phyloP scores from a whole-genome alignment of 1,140 invertebrate species.

The Cyrtorhinus lividipennis region DNA sequence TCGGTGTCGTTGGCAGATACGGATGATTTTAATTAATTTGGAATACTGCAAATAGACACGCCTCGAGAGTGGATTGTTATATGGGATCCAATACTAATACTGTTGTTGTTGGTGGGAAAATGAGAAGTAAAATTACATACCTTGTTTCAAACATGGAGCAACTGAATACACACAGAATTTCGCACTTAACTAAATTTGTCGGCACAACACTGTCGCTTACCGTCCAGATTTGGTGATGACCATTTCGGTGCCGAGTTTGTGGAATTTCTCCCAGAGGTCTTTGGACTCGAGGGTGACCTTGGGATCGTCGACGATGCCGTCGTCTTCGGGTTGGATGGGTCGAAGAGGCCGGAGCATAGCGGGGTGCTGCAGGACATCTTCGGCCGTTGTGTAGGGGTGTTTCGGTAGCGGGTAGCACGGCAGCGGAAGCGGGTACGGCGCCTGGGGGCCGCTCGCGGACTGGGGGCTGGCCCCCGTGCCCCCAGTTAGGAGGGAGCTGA shows the following conservation, averaged over 20 bases:
- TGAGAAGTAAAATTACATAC: background rate
- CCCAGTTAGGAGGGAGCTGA: conserved; percentile 70
- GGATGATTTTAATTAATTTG: no score
- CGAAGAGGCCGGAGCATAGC: conserved; percentile 52
- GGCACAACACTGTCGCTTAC: conserved; percentile 48
- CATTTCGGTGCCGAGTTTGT: conserved; percentile 97
- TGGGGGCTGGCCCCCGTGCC: conserved; percentile 34
- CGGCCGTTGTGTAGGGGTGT: conserved; percentile 48
- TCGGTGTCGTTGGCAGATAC: no score
- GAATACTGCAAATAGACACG: no score
- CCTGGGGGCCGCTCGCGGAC: conserved; percentile 29
- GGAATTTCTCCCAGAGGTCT: conserved; percentile 97
- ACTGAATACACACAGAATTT: background rate
- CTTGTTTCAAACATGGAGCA: background rate
- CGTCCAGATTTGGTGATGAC: conserved; percentile 99
- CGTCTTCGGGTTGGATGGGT: conserved; percentile 75
- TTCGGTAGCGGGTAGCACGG: conserved; percentile 29
- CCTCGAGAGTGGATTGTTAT: no score
- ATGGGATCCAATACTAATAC: no score
- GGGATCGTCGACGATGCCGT: conserved; percentile 89
- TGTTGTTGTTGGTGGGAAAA: background rate
- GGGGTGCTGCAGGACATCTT: conserved; percentile 56
- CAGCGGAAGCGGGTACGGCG: conserved; percentile 21
- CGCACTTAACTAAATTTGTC: background rate
- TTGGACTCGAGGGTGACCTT: conserved; percentile 94